Evolutionary conservation across 30 jellyfish, hydroid and myxozoan species (phyloP).

Genomic region (Mastigias papua): DNA sequence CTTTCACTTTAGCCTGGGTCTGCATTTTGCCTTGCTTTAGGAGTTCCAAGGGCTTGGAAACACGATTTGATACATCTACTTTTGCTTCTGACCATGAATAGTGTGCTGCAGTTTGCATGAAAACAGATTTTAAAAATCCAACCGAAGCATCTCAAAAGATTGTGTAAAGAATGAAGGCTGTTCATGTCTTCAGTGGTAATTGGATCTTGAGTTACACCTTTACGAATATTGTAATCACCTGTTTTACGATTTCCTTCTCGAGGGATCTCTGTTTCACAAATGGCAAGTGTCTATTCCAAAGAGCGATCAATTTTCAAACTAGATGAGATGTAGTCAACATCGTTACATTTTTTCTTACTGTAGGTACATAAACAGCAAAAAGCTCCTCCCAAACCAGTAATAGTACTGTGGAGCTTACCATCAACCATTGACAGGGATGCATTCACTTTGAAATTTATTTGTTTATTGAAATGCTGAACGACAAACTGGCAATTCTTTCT

Average conservation of each 20-base stretch:
- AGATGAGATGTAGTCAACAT: constrained; percentile 5
- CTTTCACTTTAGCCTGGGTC: too few relatives aligned
- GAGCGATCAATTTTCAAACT: constrained; percentile 21
- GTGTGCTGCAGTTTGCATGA: too few relatives aligned
- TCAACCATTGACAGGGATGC: constrained; percentile 8
- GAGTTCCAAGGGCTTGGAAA: too few relatives aligned
- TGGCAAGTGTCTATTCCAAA: constrained; percentile 12
- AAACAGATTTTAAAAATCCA: too few relatives aligned
- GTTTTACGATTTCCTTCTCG: background rate
- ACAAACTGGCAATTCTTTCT: background rate
- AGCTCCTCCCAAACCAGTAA: constrained; percentile 3
- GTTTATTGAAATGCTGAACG: background rate
- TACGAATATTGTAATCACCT: background rate
- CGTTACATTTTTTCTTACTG: background rate
- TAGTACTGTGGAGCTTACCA: constrained; percentile 4
- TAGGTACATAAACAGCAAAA: constrained; percentile 5
- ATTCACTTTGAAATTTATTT: background rate
- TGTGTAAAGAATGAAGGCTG: too few relatives aligned
- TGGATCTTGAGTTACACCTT: constrained; percentile 22
- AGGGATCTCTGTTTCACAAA: background rate
- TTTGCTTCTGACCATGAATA: too few relatives aligned
- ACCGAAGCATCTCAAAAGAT: too few relatives aligned
- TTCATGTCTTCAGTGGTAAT: too few relatives aligned
- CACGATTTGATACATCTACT: too few relatives aligned
- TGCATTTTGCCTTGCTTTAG: too few relatives aligned